Evolutionary conservation across 2,888 invertebrate genomes (phyloP).

Genomic region (Coelopa pilipes): DNA sequence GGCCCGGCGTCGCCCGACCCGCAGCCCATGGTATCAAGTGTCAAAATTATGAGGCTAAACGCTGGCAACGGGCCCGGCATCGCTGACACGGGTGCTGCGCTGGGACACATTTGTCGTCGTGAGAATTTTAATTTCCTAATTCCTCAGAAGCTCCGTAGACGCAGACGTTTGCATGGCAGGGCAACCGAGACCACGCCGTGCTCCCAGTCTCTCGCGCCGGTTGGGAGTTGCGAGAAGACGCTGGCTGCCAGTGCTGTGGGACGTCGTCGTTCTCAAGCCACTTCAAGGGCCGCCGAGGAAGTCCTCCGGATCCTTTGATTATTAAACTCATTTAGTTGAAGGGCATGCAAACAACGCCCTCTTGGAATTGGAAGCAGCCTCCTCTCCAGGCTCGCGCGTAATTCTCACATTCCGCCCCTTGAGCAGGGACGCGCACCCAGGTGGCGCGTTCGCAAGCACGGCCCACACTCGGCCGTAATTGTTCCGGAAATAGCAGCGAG

Average conservation of each 20-base stretch:
- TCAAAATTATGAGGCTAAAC: conserved; percentile 49
- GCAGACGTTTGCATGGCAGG: too few species aligned
- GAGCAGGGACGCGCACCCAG: conserved; percentile 20
- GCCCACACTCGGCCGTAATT: conserved; percentile 47
- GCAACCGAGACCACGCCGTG: too few species aligned
- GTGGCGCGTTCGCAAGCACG: neutral
- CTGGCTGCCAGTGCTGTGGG: neutral
- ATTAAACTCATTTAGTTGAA: conserved; percentile 31
- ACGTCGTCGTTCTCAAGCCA: neutral
- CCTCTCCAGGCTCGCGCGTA: neutral
- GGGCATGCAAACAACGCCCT: conserved; percentile 31
- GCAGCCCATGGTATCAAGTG: conserved; percentile 59
- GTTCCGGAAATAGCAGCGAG: conserved; percentile 57
- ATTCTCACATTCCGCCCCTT: conserved; percentile 23
- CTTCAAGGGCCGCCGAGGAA: neutral
- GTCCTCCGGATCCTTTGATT: conserved; percentile 22
- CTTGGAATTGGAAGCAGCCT: conserved; percentile 18
- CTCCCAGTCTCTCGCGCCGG: too few species aligned
- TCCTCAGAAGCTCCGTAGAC: neutral
- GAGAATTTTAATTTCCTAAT: conserved; percentile 16
- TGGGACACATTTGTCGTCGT: neutral
- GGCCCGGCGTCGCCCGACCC: conserved; percentile 45
- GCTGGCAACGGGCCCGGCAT: neutral
- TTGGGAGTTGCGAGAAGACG: neutral
- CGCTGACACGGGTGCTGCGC: too few species aligned